Conservation (phyloP, 1,140 invertebrate species). For the Hyposmocoma kahamanoa region DNA sequence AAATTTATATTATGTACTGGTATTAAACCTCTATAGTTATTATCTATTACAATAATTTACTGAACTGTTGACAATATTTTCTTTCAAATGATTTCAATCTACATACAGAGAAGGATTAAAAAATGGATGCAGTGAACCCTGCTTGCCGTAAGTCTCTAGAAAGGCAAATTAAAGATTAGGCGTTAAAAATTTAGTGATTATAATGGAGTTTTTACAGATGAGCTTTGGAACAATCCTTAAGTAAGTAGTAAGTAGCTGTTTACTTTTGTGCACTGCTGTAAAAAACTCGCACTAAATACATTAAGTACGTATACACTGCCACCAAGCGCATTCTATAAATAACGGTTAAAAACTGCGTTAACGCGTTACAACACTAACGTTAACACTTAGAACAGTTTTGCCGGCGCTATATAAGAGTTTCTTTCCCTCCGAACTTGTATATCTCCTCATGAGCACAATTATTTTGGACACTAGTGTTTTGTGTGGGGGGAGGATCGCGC, state of each 20-base stretch:
- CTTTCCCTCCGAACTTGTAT: conserved; percentile 53
- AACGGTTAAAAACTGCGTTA: conserved; percentile 10
- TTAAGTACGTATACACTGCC: conserved; percentile 43
- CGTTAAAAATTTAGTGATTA: not conserved
- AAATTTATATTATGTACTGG: no score
- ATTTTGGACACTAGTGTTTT: conserved; percentile 8
- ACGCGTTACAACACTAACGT: conserved; percentile 15
- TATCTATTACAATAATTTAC: no score
- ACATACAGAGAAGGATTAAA: no score
- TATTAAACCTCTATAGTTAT: no score
- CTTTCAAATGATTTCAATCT: no score
- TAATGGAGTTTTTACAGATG: not conserved
- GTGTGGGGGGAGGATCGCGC: not conserved
- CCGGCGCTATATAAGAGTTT: conserved; percentile 58
- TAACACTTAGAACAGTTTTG: conserved; percentile 6
- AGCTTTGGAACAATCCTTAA: not conserved
- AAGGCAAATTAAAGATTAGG: not conserved
- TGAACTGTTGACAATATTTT: no score
- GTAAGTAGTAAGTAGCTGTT: not conserved
- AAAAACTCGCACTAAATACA: not conserved
- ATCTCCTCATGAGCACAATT: conserved; percentile 45
- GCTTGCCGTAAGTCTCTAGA: conserved; percentile 14
- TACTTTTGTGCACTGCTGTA: not conserved
- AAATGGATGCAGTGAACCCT: conserved; percentile 18
- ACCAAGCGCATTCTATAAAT: conserved; percentile 33